These are phyloP conservation scores for Alectura lathami DNA, from an alignment of 2,113 vertebrate species.

Conservation along the genomic window DNA sequence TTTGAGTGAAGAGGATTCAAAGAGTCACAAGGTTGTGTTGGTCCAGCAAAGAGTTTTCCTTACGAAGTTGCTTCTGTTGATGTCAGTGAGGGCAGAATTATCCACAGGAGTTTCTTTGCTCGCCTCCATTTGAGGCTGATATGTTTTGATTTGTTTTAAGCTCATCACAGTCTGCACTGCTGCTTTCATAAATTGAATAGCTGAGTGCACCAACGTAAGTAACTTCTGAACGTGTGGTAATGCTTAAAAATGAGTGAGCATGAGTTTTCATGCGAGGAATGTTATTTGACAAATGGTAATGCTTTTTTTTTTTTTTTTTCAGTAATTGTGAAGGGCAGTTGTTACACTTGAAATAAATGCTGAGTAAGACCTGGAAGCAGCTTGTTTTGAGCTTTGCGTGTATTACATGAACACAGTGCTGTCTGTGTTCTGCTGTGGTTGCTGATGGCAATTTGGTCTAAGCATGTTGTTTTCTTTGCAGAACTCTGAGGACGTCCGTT, in stretches of 20 bases:
- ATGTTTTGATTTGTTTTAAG: neutral
- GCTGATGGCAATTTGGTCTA: neutral
- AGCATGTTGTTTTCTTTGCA: slow-evolving; percentile 66
- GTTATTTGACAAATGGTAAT: neutral
- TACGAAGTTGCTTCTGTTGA: neutral
- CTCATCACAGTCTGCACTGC: rapidly evolving
- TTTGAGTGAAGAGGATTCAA: neutral
- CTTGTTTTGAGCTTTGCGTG: neutral
- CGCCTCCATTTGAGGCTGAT: neutral
- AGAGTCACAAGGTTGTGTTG: neutral
- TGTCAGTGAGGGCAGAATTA: neutral
- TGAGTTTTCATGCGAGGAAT: neutral
- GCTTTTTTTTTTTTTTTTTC: neutral
- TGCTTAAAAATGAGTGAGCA: neutral
- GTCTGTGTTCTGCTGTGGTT: neutral
- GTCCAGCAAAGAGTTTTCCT: neutral
- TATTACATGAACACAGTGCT: neutral
- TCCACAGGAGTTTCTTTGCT: neutral
- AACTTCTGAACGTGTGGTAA: neutral
- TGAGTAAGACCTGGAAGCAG: neutral
- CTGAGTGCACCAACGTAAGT: neutral
- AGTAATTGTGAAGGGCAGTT: neutral
- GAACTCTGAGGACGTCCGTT: slow-evolving; percentile 94
- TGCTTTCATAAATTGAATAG: neutral
- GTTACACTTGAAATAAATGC: neutral